These are phyloP conservation scores for Tridacna gigas DNA, from an alignment of 2,888 invertebrate species.

Conservation along the genomic window DNA sequence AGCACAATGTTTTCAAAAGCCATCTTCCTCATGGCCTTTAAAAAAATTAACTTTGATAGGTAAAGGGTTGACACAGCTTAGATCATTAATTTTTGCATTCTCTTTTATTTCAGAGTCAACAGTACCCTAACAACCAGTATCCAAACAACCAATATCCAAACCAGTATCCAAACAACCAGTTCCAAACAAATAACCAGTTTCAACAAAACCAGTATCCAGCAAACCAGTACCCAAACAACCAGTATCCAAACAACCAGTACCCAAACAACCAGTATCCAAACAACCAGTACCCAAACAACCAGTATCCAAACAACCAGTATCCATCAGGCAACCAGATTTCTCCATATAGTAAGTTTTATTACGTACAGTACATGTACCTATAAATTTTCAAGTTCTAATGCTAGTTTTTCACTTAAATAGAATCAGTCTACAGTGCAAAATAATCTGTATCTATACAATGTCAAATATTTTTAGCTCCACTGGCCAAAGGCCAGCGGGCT, in stretches of 20 bases:
- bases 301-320: conserved; percentile 26
- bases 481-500: too few relatives aligned
- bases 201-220: conserved; percentile 19
- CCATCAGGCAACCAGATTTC: conserved; percentile 9
- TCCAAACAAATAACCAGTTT: conserved; percentile 4
- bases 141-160: conserved; percentile 27
- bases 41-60: too few relatives aligned
- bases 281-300: conserved; percentile 17
- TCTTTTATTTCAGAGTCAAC: not conserved
- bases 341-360: conserved; percentile 7
- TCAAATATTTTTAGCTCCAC: too few relatives aligned
- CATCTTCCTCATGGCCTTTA: too few relatives aligned
- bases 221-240: conserved; percentile 16
- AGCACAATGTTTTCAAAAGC: too few relatives aligned
- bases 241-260: conserved; percentile 18
- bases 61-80: too few relatives aligned
- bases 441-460: too few relatives aligned
- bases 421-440: too few relatives aligned
- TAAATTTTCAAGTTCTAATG: too few relatives aligned
- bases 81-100: too few relatives aligned
- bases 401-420: too few relatives aligned
- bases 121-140: conserved; percentile 24
- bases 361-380: too few relatives aligned
- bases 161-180: conserved; percentile 27
- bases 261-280: conserved; percentile 28